Conservation (phyloP, 2,113 vertebrate species). For the Heptranchias perlo region DNA sequence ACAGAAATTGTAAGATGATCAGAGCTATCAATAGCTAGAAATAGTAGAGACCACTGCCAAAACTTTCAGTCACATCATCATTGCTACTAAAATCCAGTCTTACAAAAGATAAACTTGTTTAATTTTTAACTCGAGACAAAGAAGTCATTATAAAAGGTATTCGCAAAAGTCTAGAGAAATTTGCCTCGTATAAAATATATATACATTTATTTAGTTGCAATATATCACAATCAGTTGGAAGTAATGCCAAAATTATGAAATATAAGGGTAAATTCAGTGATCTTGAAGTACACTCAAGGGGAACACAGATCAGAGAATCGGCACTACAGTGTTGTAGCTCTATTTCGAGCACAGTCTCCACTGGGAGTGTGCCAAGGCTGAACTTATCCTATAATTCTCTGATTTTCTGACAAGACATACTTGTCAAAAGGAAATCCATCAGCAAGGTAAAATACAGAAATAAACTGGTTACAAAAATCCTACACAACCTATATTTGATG, state of each 20-base stretch:
- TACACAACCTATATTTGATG: neutral
- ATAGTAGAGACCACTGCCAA: neutral
- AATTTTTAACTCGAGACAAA: neutral
- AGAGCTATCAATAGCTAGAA: neutral
- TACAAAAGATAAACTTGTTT: neutral
- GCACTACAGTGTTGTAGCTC: neutral
- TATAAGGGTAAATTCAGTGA: neutral
- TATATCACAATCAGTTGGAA: neutral
- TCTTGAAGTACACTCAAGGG: neutral
- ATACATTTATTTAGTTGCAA: neutral
- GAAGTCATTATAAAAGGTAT: neutral
- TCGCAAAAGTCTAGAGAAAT: too few relatives aligned
- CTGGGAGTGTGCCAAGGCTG: neutral
- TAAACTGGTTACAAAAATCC: neutral
- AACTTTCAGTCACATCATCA: neutral
- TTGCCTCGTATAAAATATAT: neutral
- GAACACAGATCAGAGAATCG: neutral
- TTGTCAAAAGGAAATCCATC: constrained; percentile 18
- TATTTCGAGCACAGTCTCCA: neutral
- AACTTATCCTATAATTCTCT: constrained; percentile 7
- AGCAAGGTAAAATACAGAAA: neutral
- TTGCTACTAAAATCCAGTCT: neutral
- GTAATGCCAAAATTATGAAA: neutral
- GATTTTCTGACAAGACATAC: constrained; percentile 13
- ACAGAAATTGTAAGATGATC: neutral